Conservation (phyloP, 1,140 invertebrate genomes). For the Drosophila burlai region DNA sequence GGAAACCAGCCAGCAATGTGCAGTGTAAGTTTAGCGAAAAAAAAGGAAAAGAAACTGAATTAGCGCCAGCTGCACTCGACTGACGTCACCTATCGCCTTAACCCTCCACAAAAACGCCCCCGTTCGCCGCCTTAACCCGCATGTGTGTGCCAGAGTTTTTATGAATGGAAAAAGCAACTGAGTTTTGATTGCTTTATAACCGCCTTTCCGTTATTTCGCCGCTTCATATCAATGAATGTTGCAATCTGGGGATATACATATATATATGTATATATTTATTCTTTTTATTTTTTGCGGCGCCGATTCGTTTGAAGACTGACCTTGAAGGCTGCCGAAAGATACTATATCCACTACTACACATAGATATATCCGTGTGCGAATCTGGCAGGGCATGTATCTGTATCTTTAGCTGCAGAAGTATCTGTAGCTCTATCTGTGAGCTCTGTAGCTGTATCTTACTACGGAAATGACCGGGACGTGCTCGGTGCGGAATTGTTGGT, state of each 20-base stretch:
- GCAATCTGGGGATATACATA: slow-evolving; percentile 30
- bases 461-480: slow-evolving; percentile 77
- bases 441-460: slow-evolving; percentile 68
- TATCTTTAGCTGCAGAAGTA: slow-evolving; percentile 39
- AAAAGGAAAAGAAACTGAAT: slow-evolving; percentile 31
- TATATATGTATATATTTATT: background rate
- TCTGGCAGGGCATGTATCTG: slow-evolving; percentile 6
- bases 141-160: slow-evolving; percentile 47
- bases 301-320: slow-evolving; percentile 73
- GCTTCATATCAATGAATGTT: slow-evolving; percentile 61
- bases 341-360: slow-evolving; percentile 16
- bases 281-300: slow-evolving; percentile 21
- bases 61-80: slow-evolving; percentile 71
- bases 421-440: slow-evolving; percentile 23
- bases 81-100: slow-evolving; percentile 63
- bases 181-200: slow-evolving; percentile 74
- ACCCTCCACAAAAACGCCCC: slow-evolving; percentile 35
- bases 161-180: slow-evolving; percentile 71
- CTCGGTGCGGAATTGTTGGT: slow-evolving; percentile 46
- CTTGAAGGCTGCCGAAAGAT: slow-evolving; percentile 51
- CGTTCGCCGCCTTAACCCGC: slow-evolving; percentile 21
- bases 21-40: slow-evolving; percentile 15
- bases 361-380: slow-evolving; percentile 12
- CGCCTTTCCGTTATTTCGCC: slow-evolving; percentile 27
- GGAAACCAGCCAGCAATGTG: slow-evolving; percentile 39